phyloP scores from a whole-genome alignment of 2,113 vertebrate genomes.

The Lepisosteus osseus region DNA sequence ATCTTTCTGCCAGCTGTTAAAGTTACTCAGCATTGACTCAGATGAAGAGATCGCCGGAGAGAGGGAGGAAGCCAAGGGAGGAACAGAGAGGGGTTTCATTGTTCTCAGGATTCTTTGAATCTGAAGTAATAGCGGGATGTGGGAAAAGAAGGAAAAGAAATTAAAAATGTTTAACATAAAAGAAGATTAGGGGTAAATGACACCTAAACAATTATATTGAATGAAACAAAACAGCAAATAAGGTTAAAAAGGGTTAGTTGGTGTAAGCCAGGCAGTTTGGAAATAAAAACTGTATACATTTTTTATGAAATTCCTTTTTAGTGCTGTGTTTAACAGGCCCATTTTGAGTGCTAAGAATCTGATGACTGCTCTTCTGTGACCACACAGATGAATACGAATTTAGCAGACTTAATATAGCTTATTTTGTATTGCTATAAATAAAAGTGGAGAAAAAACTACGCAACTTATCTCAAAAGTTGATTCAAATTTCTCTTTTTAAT shows the following conservation, averaged over 20 bases:
- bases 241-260: not conserved
- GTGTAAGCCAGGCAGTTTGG: not conserved
- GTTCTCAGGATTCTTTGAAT: conserved; percentile 24
- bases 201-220: not conserved
- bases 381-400: too few relatives aligned
- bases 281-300: not conserved
- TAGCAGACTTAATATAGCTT: too few relatives aligned
- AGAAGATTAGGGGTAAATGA: not conserved
- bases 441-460: too few relatives aligned
- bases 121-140: conserved; percentile 18
- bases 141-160: conserved; percentile 11
- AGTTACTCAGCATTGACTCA: not conserved
- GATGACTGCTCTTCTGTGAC: too few relatives aligned
- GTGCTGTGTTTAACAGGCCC: too few relatives aligned
- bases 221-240: not conserved
- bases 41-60: not conserved
- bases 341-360: too few relatives aligned
- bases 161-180: not conserved
- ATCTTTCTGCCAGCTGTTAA: conserved; percentile 18
- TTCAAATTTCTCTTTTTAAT: too few relatives aligned
- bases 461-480: too few relatives aligned
- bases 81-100: conserved; percentile 22
- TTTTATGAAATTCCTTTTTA: too few relatives aligned
- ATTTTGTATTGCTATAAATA: too few relatives aligned
- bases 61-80: not conserved